Evolutionary conservation across 30 jellyfish, hydroid and myxozoan genomes (phyloP), one percentile per base, ranked within the genome.

Genomic region (Aurelia coerulea): DNA sequence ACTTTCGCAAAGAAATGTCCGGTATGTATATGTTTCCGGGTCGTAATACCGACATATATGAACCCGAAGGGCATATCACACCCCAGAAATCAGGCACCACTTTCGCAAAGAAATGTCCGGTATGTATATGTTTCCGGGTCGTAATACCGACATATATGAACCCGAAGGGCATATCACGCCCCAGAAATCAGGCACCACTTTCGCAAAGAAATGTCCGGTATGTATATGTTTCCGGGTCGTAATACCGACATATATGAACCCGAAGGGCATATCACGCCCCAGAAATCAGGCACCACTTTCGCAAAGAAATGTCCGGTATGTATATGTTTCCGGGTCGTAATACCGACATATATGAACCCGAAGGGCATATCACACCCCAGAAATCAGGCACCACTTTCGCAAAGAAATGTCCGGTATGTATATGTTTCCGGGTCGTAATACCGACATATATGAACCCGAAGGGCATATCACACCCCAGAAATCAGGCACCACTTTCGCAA

Each of bases 231-330:
- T 12, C 32, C 31, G 14, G 9, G 83, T 73, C 19, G 15, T 10
- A n/a, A 62, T 29, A 29, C 10, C 35, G 35, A 62, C 2, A 62
- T 62, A 10, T 62, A 29, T 62, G 32, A n/a, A 6, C 14, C 35
- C 4, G 68, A 14, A 9, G 29, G 29, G 29, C 29, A 23, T 23
- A 23, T 23, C 29, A 23, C 29, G 1, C 14, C 56, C 14, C 56
- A 46, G 56, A 46, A 46, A 7, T 46, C 56, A 53, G 92, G 92
- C 35, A 70, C 86, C 33, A 73, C 86, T 15, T 29, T 51, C 19
- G 58, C 86, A 2, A 53, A 70, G 17, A 83, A 71, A 35, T 83
- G 92, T 78, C 92, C 92, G 39, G 92, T 83, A 62, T 8, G 86
- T 68, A 32, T 52, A 32, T 52, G 17, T 5, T 19, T 12, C 32